Conservation (phyloP, 1,140 invertebrate species). For the Heliconius himera region DNA sequence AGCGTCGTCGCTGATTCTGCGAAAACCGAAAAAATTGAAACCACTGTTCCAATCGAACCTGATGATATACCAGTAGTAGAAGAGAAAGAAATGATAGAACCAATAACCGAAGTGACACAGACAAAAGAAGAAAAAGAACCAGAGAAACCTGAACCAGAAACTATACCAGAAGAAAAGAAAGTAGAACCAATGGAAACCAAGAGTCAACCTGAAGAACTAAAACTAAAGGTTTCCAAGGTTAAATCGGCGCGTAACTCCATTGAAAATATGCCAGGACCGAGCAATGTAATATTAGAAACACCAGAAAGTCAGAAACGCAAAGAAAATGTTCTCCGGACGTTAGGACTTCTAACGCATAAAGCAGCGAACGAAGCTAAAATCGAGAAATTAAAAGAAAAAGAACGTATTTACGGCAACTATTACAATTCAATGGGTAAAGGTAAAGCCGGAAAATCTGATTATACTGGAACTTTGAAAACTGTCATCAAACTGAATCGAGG, state of each 20-base stretch:
- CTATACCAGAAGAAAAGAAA: slow-evolving; percentile 10
- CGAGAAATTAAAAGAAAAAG: slow-evolving; percentile 82
- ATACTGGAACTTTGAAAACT: slow-evolving; percentile 89
- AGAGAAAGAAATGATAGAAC: slow-evolving; percentile 4
- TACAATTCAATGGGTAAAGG: slow-evolving; percentile 78
- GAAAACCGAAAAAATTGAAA: not conserved
- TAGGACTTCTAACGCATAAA: slow-evolving; percentile 85
- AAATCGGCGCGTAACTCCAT: slow-evolving; percentile 64
- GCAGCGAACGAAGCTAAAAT: slow-evolving; percentile 82
- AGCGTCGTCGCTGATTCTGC: slow-evolving; percentile 20
- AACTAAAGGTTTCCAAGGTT: slow-evolving; percentile 43
- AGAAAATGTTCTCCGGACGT: slow-evolving; percentile 84
- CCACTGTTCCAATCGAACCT: not conserved
- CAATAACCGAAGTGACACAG: not conserved
- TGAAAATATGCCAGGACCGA: slow-evolving; percentile 63
- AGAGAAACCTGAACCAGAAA: slow-evolving; percentile 26
- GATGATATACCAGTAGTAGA: not conserved
- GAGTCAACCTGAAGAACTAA: slow-evolving; percentile 13
- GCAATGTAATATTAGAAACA: slow-evolving; percentile 72
- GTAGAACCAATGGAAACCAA: too few relatives aligned
- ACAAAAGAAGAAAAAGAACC: slow-evolving; percentile 14
- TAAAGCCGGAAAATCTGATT: slow-evolving; percentile 78
- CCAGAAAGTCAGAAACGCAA: slow-evolving; percentile 83
- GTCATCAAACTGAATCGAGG: slow-evolving; percentile 87
- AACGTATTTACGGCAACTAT: slow-evolving; percentile 82